Base-by-base conservation (phyloP, 2,113 vertebrate species). In the Uria lomvia region DNA sequence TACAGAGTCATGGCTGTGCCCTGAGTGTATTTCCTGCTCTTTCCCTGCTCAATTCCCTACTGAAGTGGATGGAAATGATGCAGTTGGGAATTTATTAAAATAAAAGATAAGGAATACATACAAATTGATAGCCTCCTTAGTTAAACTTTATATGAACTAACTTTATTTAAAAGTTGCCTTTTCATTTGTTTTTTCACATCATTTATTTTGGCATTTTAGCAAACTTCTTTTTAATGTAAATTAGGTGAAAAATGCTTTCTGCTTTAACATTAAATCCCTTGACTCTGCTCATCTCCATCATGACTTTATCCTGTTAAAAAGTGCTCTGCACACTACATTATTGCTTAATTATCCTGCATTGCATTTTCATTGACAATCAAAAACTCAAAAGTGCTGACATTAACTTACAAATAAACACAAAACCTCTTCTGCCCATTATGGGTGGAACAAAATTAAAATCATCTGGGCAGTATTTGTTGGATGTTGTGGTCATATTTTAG, bases 81-180 rank as follows among this genome's bases (percentile, higher is more conserved):
- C 34, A 56, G n/a, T 9, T 52, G 52, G 55, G 27, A 94, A 91
- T 49, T 30, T 53, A 79, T 29, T 76, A 83, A 81, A 95, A 88
- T 60, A 58, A 56, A 94, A 66, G 53, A 88, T 68, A 92, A 80
- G 29, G 29, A 86, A 42, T 40, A 22, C 11, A 2, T 55, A 62
- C 77, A 90, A 80, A 56, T 32, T 90, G 32, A 70, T 88, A 62
- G 53, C 10, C 6, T 88, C n/a, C 32, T 92, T 93, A 93, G 58
- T 81, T 59, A 90, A 97, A 92, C n/a, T 91, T 94, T 42, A 50
- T 40, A 38, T 38, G 17, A 94, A 94, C 15, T 77, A 68, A 56
- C 94, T 94, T 95, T 97, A 96, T 92, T 95, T 94, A 92, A 96
- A 93, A 94, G 14, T 90, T 89, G 22, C 18, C 26, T 96, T 93